Percentiles rank a stretch among this genome's conserved stretches.
Evolutionary conservation across 2,797 vertebrate species (phyloP).

Genomic region (Liparis tanakae): DNA sequence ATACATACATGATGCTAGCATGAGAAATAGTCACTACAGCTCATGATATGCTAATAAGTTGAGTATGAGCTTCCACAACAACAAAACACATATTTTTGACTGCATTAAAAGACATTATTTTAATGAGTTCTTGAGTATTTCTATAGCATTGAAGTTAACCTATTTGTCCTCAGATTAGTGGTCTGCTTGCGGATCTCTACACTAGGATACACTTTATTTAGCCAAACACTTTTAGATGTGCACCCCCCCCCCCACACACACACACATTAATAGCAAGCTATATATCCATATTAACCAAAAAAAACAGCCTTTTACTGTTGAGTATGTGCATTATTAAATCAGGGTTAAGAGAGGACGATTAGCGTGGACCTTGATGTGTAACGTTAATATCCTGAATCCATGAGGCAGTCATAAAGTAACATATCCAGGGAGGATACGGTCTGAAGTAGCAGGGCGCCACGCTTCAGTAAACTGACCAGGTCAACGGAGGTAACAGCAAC

Average conservation of each 20-base stretch:
- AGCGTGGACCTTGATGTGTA: conserved; percentile 15
- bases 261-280: neutral
- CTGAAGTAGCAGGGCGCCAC: conserved; percentile 45
- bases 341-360: conserved; percentile 6
- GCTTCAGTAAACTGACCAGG: conserved; percentile 34
- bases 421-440: conserved; percentile 25
- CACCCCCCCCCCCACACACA: no score
- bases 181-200: neutral
- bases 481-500: conserved; percentile 24
- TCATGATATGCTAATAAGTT: neutral
- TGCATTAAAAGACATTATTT: neutral
- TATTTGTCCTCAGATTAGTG: neutral
- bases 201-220: neutral
- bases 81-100: neutral
- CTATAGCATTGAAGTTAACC: neutral
- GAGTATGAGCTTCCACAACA: neutral
- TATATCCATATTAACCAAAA: neutral
- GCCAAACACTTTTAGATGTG: neutral
- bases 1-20: neutral
- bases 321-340: neutral
- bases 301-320: neutral
- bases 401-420: conserved; percentile 53
- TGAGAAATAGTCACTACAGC: neutral
- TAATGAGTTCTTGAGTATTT: neutral
- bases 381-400: conserved; percentile 30